These are phyloP conservation scores for Leucoma salicis DNA, from an alignment of 2,888 invertebrate species.

Conservation along the genomic window DNA sequence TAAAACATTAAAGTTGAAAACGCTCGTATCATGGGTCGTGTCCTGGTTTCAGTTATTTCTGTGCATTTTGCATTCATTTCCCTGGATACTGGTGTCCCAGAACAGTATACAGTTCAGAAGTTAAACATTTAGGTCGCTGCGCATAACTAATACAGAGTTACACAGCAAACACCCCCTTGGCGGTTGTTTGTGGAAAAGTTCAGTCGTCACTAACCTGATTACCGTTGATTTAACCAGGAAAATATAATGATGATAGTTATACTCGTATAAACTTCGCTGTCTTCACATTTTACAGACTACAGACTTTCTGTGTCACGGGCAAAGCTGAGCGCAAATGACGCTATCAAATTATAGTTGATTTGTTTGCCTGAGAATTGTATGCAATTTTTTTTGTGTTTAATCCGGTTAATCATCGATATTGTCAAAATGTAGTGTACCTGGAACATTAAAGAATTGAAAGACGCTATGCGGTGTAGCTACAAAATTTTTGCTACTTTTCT, in stretches of 20 bases:
- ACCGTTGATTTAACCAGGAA: background rate
- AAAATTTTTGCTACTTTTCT: too few relatives aligned
- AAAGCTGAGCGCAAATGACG: too few relatives aligned
- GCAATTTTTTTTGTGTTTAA: too few relatives aligned
- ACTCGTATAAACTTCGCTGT: background rate
- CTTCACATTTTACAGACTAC: too few relatives aligned
- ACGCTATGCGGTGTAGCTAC: too few relatives aligned
- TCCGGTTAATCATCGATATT: too few relatives aligned
- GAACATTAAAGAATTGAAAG: too few relatives aligned
- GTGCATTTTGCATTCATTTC: slow-evolving; percentile 43
- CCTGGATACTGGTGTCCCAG: slow-evolving; percentile 25
- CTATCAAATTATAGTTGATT: too few relatives aligned
- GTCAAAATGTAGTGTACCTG: too few relatives aligned
- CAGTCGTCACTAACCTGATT: background rate
- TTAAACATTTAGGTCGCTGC: slow-evolving; percentile 20
- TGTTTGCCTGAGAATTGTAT: too few relatives aligned
- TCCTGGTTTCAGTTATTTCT: slow-evolving; percentile 8
- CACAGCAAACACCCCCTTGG: slow-evolving; percentile 9
- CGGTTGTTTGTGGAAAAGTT: slow-evolving; percentile 12
- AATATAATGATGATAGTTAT: background rate
- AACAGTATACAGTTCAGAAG: slow-evolving; percentile 19
- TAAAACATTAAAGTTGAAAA: background rate
- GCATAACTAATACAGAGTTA: slow-evolving; percentile 9
- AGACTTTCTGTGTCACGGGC: too few relatives aligned
- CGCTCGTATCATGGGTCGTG: background rate